These are phyloP conservation scores for Urocynchramus pylzowi DNA, from an alignment of 2,113 vertebrate species.

Conservation along the genomic window DNA sequence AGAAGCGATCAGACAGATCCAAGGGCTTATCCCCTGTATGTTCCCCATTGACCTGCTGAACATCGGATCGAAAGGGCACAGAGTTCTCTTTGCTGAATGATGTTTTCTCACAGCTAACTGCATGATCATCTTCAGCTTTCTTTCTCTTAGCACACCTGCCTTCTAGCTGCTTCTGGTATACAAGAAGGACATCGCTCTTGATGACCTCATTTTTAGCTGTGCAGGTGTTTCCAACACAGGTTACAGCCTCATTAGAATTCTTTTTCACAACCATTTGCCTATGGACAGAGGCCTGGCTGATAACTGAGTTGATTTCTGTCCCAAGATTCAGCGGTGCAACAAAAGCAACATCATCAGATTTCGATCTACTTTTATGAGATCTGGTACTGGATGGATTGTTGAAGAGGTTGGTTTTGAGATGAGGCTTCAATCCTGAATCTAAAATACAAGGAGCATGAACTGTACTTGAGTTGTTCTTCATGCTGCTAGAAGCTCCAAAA, in stretches of 20 bases:
- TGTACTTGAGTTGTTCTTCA: constrained; percentile 65
- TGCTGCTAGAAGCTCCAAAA: constrained; percentile 68
- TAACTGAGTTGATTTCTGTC: constrained; percentile 46
- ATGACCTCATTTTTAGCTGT: constrained; percentile 5
- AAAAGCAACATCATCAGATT: constrained; percentile 71
- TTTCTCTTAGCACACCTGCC: constrained; percentile 71
- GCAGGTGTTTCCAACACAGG: background rate
- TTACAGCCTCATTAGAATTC: constrained; percentile 36
- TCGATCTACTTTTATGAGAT: constrained; percentile 68
- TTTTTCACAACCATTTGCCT: constrained; percentile 64
- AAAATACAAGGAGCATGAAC: constrained; percentile 74
- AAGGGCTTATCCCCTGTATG: constrained; percentile 67
- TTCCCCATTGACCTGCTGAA: constrained; percentile 56
- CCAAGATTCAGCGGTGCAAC: constrained; percentile 56
- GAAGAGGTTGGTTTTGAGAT: constrained; percentile 56
- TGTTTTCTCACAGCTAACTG: constrained; percentile 52
- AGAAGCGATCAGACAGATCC: constrained; percentile 79
- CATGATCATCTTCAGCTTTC: constrained; percentile 65
- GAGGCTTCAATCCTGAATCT: constrained; percentile 56
- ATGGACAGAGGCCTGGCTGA: constrained; percentile 55
- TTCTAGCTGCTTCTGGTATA: constrained; percentile 48
- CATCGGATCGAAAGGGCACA: constrained; percentile 9
- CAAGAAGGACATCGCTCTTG: background rate
- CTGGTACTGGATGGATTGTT: constrained; percentile 53
- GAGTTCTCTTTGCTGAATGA: constrained; percentile 76